phyloP scores from a whole-genome alignment of 2,797 vertebrate genomes.

The Varecia variegata region DNA sequence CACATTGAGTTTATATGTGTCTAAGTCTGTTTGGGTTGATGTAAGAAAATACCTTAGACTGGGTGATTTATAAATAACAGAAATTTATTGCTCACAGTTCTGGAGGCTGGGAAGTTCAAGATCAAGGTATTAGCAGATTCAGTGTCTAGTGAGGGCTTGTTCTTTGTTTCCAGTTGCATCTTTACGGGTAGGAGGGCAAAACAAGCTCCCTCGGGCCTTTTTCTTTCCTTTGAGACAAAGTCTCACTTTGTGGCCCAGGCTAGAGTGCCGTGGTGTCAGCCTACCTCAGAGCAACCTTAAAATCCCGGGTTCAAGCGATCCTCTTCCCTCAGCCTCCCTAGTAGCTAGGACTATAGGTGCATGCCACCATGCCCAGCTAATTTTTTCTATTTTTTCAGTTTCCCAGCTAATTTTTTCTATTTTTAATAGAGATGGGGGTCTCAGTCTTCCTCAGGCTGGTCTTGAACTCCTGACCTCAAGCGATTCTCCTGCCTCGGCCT shows the following conservation, averaged over 20 bases:
- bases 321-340: no score
- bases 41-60: neutral
- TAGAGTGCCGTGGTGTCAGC: no score
- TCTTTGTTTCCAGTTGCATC: neutral
- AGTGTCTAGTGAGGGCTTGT: neutral
- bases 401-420: no score
- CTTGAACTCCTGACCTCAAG: neutral
- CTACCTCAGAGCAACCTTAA: no score
- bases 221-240: no score
- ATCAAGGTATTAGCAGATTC: neutral
- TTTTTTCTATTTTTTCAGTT: no score
- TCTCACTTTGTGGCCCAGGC: no score
- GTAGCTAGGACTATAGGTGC: no score
- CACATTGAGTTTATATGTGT: neutral
- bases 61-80: neutral
- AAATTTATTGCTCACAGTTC: neutral
- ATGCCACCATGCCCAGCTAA: no score
- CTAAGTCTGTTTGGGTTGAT: neutral
- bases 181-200: neutral
- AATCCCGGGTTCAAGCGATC: no score
- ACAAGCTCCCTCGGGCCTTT: neutral
- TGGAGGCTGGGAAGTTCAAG: neutral
- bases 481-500: neutral
- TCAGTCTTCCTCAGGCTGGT: neutral
- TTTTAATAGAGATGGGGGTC: neutral